These are phyloP conservation scores for Poeciliopsis retropinna DNA, from an alignment of 2,113 vertebrate species.

Conservation along the genomic window DNA sequence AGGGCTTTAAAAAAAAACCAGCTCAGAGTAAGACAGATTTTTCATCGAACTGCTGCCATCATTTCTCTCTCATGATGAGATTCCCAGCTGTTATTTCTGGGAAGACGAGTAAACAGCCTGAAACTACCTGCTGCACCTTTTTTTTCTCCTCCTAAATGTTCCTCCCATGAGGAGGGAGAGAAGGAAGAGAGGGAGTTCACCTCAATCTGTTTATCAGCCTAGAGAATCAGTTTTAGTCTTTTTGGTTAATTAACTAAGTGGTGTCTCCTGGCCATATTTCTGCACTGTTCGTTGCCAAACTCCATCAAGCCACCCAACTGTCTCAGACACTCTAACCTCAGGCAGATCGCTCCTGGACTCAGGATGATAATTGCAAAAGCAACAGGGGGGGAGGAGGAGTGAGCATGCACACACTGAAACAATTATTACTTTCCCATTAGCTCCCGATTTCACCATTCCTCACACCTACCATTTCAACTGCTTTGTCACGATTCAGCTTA, in stretches of 20 bases:
- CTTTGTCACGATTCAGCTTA: conserved; percentile 6
- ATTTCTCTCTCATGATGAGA: conserved; percentile 10
- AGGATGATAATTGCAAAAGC: conserved; percentile 68
- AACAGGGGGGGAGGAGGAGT: conserved; percentile 34
- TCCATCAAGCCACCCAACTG: conserved; percentile 69
- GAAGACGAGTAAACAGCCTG: conserved; percentile 55
- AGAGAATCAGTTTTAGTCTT: conserved; percentile 61
- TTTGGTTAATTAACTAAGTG: conserved; percentile 78
- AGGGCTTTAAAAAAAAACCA: conserved; percentile 27
- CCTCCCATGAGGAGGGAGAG: conserved; percentile 14
- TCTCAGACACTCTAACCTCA: conserved; percentile 43
- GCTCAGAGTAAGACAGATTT: background rate
- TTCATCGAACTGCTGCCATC: background rate
- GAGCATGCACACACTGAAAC: conserved; percentile 39
- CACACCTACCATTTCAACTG: conserved; percentile 33
- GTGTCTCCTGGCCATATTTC: conserved; percentile 64
- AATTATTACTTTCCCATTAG: conserved; percentile 53
- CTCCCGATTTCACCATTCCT: conserved; percentile 27
- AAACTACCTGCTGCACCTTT: conserved; percentile 46
- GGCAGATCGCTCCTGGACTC: conserved; percentile 56
- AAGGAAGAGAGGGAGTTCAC: conserved; percentile 15
- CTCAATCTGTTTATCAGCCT: conserved; percentile 63
- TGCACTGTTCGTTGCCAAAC: conserved; percentile 56
- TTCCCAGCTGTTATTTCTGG: conserved; percentile 45
- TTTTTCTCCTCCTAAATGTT: conserved; percentile 40